Conservation (phyloP, 2,113 vertebrate species). For the Rissa tridactyla region DNA sequence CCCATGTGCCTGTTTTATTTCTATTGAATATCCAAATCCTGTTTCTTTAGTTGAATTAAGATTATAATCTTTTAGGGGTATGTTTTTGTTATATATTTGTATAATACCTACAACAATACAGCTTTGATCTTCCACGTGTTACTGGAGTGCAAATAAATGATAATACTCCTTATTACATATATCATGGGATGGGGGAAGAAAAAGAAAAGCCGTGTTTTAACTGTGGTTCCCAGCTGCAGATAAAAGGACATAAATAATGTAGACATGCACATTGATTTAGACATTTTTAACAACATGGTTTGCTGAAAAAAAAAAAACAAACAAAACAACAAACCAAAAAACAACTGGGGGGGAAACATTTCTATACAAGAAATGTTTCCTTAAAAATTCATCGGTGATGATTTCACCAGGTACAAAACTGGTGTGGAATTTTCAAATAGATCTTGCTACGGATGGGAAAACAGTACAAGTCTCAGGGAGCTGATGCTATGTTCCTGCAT, state of each 20-base stretch:
- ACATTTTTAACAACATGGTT: neutral
- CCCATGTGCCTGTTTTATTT: neutral
- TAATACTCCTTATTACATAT: neutral
- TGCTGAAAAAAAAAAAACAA: neutral
- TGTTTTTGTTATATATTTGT: neutral
- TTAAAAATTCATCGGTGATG: neutral
- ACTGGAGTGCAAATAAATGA: neutral
- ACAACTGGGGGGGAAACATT: neutral
- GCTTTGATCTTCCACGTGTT: accelerated
- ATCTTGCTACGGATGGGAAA: neutral
- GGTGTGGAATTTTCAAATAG: neutral
- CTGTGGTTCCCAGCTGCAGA: neutral
- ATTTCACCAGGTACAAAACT: neutral
- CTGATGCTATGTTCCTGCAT: neutral
- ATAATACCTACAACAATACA: neutral
- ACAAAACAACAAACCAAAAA: neutral
- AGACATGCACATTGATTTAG: neutral
- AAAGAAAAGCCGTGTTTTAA: neutral
- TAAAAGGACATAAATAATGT: neutral
- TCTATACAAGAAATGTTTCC: neutral
- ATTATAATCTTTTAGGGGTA: neutral
- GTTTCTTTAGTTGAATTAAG: neutral
- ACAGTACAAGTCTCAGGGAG: neutral
- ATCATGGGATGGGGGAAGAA: accelerated
- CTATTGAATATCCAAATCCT: neutral